Evolutionary conservation across 2,888 invertebrate genomes (phyloP).

Genomic region (Sclerodermus sp.): DNA sequence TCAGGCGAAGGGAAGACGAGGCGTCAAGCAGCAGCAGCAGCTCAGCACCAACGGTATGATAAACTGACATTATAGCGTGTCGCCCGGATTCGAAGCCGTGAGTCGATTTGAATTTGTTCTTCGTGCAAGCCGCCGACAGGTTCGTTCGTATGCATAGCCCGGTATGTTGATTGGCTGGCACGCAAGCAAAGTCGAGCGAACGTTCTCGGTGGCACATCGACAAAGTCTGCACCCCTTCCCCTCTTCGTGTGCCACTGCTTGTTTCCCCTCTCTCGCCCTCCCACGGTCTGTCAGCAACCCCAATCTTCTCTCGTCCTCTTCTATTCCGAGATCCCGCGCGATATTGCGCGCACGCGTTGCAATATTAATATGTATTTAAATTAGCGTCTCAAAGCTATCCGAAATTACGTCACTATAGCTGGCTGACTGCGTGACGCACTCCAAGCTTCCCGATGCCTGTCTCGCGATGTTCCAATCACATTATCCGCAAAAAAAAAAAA

Average conservation of each 20-base stretch:
- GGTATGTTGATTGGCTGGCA: slow-evolving; percentile 41
- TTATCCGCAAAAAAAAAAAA: no score
- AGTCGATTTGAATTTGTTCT: slow-evolving; percentile 32
- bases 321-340: slow-evolving; percentile 2
- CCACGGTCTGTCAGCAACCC: background rate
- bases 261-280: background rate
- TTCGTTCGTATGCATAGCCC: slow-evolving; percentile 43
- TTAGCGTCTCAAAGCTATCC: slow-evolving; percentile 43
- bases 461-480: no score
- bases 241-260: slow-evolving; percentile 3
- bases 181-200: slow-evolving; percentile 22
- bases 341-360: slow-evolving; percentile 36
- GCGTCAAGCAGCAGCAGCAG: background rate
- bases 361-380: slow-evolving; percentile 50
- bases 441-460: no score
- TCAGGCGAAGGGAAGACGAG: no score
- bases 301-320: background rate
- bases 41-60: background rate
- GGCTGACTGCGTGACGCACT: no score
- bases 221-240: slow-evolving; percentile 19
- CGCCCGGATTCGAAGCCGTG: background rate
- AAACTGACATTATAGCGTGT: background rate
- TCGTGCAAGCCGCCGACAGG: slow-evolving; percentile 18
- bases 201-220: no score
- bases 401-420: no score